Conservation (phyloP, 2,888 invertebrate genomes). For the Caenorhabditis wallacei region DNA sequence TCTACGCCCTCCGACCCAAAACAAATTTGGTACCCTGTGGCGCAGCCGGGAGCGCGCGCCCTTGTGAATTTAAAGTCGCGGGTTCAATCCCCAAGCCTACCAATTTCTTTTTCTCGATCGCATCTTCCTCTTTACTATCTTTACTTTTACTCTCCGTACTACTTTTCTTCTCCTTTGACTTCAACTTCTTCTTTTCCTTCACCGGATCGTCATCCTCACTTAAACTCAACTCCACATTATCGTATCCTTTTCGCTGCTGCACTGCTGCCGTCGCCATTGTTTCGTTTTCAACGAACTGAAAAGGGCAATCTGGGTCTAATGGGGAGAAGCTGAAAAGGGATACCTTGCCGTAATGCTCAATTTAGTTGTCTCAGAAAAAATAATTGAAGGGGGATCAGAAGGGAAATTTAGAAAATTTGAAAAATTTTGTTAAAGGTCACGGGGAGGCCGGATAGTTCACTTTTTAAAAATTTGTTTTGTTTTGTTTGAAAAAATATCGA, state of each 20-base stretch:
- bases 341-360: conserved; percentile 43
- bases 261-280: conserved; percentile 48
- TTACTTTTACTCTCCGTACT: conserved; percentile 13
- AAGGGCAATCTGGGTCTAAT: no score
- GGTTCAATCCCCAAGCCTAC: no score
- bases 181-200: conserved; percentile 17
- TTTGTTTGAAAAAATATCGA: no score
- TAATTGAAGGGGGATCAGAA: background rate
- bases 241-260: conserved; percentile 51
- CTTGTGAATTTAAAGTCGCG: no score
- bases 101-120: conserved; percentile 43
- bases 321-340: no score
- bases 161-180: conserved; percentile 33
- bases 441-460: background rate
- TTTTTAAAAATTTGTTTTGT: no score
- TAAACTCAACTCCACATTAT: conserved; percentile 55
- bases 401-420: background rate
- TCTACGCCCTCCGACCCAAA: background rate
- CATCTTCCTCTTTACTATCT: conserved; percentile 48
- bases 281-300: conserved; percentile 39
- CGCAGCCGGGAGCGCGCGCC: no score
- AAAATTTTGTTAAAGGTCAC: conserved; percentile 6
- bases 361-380: conserved; percentile 17
- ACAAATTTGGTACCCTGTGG: no score
- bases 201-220: conserved; percentile 43